phyloP scores from a whole-genome alignment of 1,140 invertebrate species.

The Phenacoccus solenopsis region DNA sequence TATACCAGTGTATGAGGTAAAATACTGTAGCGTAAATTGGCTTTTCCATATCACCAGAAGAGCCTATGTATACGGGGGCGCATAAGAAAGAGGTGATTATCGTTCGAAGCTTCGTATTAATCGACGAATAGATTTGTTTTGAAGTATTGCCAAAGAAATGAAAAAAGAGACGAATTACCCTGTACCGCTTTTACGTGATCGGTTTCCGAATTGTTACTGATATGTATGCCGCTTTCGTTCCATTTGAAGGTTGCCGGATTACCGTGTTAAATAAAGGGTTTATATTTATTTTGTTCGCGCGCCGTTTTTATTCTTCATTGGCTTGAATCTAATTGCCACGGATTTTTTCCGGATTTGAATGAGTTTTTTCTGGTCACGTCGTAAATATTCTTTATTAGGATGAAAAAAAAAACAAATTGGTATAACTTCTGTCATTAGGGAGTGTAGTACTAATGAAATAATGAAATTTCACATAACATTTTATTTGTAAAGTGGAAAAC shows the following conservation, averaged over 20 bases:
- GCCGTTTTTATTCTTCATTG: not conserved
- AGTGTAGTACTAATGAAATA: too few relatives aligned
- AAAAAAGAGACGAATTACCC: not conserved
- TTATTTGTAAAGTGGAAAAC: too few relatives aligned
- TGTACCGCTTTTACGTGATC: not conserved
- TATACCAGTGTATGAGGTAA: too few relatives aligned
- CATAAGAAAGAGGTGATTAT: not conserved
- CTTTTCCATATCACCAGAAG: not conserved
- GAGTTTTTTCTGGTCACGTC: too few relatives aligned
- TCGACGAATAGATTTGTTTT: conserved; percentile 2
- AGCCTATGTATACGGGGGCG: not conserved
- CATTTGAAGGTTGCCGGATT: not conserved
- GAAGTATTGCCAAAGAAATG: not conserved
- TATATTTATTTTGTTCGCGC: not conserved
- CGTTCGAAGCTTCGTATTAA: not conserved
- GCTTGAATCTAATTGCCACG: too few relatives aligned
- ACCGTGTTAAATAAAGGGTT: not conserved
- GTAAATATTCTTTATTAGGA: too few relatives aligned
- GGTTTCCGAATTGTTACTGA: not conserved
- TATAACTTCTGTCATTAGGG: too few relatives aligned
- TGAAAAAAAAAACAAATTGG: too few relatives aligned
- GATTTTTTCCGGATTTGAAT: too few relatives aligned
- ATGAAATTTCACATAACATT: too few relatives aligned
- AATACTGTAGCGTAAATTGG: conserved; percentile 1
- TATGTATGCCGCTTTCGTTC: not conserved